Conservation (phyloP, 2,888 invertebrate species). For the Rhagonycha lutea region DNA sequence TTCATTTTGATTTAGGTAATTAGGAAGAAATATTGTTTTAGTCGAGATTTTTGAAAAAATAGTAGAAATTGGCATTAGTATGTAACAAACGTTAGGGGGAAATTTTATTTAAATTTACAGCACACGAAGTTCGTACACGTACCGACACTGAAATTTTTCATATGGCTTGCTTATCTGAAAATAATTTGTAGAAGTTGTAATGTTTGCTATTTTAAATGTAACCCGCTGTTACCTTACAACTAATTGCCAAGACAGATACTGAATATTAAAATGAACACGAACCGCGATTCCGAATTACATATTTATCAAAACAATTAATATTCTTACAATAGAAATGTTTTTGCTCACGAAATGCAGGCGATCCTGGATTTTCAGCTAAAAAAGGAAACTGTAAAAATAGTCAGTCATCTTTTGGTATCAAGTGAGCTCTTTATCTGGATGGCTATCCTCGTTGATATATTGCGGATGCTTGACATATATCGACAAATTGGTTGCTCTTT, state of each 20-base stretch:
- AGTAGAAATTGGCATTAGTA: background rate
- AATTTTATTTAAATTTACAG: background rate
- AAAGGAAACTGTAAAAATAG: background rate
- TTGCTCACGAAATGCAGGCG: background rate
- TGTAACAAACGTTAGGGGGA: background rate
- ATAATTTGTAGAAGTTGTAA: background rate
- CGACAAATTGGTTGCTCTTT: background rate
- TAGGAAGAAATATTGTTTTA: background rate
- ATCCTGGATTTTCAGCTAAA: background rate
- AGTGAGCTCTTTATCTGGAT: background rate
- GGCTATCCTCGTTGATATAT: background rate
- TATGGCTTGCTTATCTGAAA: background rate
- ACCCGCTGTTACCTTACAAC: slow-evolving; percentile 4
- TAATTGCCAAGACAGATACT: slow-evolving; percentile 8
- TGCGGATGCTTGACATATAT: background rate
- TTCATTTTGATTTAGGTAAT: slow-evolving; percentile 12
- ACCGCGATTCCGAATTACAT: background rate
- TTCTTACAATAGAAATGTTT: background rate
- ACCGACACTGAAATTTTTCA: background rate
- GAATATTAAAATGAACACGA: slow-evolving; percentile 6
- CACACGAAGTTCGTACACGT: background rate
- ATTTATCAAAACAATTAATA: background rate
- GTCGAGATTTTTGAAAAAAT: background rate
- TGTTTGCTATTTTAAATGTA: background rate
- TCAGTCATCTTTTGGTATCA: background rate